phyloP scores from a whole-genome alignment of 2,113 vertebrate species.

The Microcebus tavaratra region DNA sequence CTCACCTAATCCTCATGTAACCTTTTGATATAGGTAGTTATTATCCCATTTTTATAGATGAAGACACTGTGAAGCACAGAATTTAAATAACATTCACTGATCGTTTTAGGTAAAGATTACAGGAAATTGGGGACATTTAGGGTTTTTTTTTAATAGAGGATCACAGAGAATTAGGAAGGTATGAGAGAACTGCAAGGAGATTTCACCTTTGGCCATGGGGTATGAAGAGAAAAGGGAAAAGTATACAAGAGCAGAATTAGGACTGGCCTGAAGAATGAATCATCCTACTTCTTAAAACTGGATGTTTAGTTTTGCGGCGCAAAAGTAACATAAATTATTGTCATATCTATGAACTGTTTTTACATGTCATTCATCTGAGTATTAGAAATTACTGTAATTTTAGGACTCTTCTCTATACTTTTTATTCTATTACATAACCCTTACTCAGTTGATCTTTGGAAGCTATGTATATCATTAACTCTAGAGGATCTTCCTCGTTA shows the following conservation, averaged over 20 bases:
- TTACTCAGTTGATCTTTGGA: not conserved
- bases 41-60: not conserved
- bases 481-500: not conserved
- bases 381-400: not conserved
- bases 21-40: not conserved
- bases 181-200: not conserved
- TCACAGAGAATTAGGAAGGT: not conserved
- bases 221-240: not conserved
- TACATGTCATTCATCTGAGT: not conserved
- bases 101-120: not conserved
- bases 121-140: not conserved
- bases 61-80: not conserved
- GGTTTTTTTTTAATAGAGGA: not conserved
- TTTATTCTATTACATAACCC: not conserved
- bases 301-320: not conserved
- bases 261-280: not conserved
- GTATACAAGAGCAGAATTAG: not conserved
- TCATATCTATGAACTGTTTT: not conserved
- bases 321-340: not conserved
- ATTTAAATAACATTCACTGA: not conserved
- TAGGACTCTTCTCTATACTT: not conserved
- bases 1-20: not conserved
- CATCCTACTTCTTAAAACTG: not conserved
- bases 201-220: not conserved
- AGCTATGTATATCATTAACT: not conserved